Evolutionary conservation across 2,888 invertebrate species (phyloP).

Genomic region (Metallyticus violacea): DNA sequence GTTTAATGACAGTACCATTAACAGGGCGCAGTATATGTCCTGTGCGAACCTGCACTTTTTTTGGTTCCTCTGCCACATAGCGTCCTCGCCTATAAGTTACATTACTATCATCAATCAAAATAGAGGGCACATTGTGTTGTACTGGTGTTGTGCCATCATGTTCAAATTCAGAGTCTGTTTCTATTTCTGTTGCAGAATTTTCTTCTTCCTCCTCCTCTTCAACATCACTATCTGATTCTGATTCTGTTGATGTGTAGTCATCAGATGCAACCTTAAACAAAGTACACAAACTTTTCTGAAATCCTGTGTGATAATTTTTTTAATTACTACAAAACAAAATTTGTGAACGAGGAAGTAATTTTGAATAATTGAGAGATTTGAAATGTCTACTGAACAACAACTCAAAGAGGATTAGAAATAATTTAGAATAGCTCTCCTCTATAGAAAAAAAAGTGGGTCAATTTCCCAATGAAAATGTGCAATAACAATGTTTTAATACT

Average conservation of each 20-base stretch:
- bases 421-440: too few relatives aligned
- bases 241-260: conserved; percentile 60
- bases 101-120: conserved; percentile 63
- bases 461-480: too few relatives aligned
- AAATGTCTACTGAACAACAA: too few relatives aligned
- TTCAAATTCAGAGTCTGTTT: conserved; percentile 89
- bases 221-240: conserved; percentile 46
- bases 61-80: conserved; percentile 36
- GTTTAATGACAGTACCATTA: conserved; percentile 43
- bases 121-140: conserved; percentile 69
- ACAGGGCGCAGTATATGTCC: conserved; percentile 48
- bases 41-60: conserved; percentile 38
- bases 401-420: too few relatives aligned
- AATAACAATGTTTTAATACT: too few relatives aligned
- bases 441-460: too few relatives aligned
- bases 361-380: too few relatives aligned
- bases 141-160: conserved; percentile 71
- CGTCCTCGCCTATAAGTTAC: conserved; percentile 15
- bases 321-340: too few relatives aligned
- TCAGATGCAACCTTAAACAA: conserved; percentile 61
- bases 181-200: conserved; percentile 88
- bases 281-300: conserved; percentile 23
- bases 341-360: too few relatives aligned
- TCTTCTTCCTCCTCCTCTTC: conserved; percentile 63
- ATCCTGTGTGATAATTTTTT: too few relatives aligned